phyloP scores from a whole-genome alignment of 2,113 vertebrate genomes.

The Gorsachius goisagi region DNA sequence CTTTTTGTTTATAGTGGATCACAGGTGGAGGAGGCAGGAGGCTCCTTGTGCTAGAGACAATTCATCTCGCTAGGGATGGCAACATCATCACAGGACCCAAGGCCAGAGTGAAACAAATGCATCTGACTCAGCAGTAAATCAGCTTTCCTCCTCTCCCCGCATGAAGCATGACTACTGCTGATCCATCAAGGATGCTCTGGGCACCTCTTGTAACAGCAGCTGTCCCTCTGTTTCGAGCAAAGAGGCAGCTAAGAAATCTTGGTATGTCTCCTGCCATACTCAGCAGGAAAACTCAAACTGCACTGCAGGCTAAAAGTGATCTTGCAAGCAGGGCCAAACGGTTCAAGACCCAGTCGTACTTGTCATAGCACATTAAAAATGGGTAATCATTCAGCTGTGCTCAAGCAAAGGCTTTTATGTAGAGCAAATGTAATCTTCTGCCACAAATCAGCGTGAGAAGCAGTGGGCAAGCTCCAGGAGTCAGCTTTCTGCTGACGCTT shows the following conservation, averaged over 20 bases:
- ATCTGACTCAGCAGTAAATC: conserved; percentile 53
- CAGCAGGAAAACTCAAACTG: conserved; percentile 43
- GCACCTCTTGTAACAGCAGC: conserved; percentile 50
- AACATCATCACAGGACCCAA: background rate
- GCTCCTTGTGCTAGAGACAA: background rate
- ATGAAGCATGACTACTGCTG: background rate
- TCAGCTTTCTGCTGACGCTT: background rate
- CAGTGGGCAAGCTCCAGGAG: background rate
- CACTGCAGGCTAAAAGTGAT: conserved; percentile 45
- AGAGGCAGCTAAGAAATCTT: conserved; percentile 55
- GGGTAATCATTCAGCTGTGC: conserved; percentile 35
- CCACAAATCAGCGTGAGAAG: background rate
- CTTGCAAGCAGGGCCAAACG: conserved; percentile 17
- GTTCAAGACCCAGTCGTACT: conserved; percentile 42
- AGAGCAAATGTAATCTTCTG: background rate
- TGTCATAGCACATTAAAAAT: conserved; percentile 43
- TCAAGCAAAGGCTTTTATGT: background rate
- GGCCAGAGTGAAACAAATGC: background rate
- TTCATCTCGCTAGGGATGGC: background rate
- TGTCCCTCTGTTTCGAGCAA: conserved; percentile 24
- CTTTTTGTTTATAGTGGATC: background rate
- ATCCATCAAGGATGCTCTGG: conserved; percentile 40
- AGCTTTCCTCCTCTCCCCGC: background rate
- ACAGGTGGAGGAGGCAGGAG: background rate
- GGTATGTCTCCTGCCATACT: conserved; percentile 40